A percentile compares a stretch with the other conserved stretches of the same genome.
Conservation (phyloP, 2,113 vertebrate genomes). For the Copsychus sechellarum region DNA sequence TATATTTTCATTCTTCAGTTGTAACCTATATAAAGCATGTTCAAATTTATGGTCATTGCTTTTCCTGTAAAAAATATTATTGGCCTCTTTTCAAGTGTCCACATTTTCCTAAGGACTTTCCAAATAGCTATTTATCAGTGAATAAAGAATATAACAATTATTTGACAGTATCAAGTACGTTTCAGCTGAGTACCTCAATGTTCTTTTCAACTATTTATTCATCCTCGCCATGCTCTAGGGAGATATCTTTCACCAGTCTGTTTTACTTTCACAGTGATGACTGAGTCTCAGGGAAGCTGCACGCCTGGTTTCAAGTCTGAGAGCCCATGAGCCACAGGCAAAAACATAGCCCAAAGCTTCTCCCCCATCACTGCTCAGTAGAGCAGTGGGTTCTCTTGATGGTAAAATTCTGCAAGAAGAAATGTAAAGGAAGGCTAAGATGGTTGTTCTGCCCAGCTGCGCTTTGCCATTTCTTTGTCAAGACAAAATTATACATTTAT, state of each 20-base stretch:
- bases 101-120: conserved; percentile 31
- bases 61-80: conserved; percentile 41
- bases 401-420: neutral
- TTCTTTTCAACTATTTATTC: conserved; percentile 16
- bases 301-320: neutral
- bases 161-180: conserved; percentile 34
- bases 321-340: neutral
- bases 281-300: neutral
- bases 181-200: conserved; percentile 28
- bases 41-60: conserved; percentile 54
- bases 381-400: neutral
- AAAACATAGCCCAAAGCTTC: neutral
- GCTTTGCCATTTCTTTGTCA: neutral
- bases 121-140: conserved; percentile 27
- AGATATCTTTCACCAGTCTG: neutral
- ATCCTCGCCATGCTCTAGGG: neutral
- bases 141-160: conserved; percentile 19
- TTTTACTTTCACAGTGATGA: neutral
- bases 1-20: conserved; percentile 47
- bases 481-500: neutral
- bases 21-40: conserved; percentile 44
- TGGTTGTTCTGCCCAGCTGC: neutral
- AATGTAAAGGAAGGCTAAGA: neutral
- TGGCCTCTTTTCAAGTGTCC: conserved; percentile 49
- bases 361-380: neutral